Evolutionary conservation across 2,888 invertebrate genomes (phyloP).

Genomic region (Cantharis rufa): DNA sequence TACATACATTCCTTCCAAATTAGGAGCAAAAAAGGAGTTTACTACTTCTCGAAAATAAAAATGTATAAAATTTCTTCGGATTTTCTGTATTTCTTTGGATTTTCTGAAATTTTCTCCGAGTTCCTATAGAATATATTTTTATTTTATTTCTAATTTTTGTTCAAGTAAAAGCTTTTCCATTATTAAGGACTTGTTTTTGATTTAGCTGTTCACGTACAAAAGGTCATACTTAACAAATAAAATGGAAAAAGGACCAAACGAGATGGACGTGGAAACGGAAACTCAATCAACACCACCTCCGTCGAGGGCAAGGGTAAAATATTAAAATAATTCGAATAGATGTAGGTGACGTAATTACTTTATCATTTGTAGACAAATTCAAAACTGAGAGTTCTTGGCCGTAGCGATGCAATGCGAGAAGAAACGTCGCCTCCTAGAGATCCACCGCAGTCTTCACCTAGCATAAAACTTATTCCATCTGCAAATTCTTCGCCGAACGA

Average conservation of each 20-base stretch:
- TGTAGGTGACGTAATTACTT: not conserved
- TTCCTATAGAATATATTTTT: too few relatives aligned
- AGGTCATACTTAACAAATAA: conserved; percentile 39
- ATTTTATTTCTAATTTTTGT: too few relatives aligned
- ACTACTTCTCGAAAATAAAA: too few relatives aligned
- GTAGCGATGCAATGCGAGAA: conserved; percentile 90
- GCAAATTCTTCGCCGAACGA: conserved; percentile 34
- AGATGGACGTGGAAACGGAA: conserved; percentile 45
- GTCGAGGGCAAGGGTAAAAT: conserved; percentile 36
- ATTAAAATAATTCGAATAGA: not conserved
- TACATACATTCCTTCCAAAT: too few relatives aligned
- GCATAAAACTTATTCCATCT: conserved; percentile 50
- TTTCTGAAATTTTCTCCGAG: too few relatives aligned
- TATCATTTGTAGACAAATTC: conserved; percentile 62
- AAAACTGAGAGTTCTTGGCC: conserved; percentile 81
- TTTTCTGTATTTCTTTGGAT: too few relatives aligned
- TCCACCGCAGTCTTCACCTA: conserved; percentile 52
- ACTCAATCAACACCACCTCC: conserved; percentile 33
- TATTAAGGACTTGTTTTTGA: not conserved
- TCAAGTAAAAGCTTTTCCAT: not conserved
- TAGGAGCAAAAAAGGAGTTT: too few relatives aligned
- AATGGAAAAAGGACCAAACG: conserved; percentile 47
- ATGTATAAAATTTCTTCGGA: too few relatives aligned
- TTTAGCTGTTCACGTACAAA: conserved; percentile 21
- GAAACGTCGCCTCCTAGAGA: conserved; percentile 67